A percentile compares a stretch with the other conserved stretches of the same genome.
Conservation (phyloP, 2,113 vertebrate genomes). For the Tragelaphus scriptus region DNA sequence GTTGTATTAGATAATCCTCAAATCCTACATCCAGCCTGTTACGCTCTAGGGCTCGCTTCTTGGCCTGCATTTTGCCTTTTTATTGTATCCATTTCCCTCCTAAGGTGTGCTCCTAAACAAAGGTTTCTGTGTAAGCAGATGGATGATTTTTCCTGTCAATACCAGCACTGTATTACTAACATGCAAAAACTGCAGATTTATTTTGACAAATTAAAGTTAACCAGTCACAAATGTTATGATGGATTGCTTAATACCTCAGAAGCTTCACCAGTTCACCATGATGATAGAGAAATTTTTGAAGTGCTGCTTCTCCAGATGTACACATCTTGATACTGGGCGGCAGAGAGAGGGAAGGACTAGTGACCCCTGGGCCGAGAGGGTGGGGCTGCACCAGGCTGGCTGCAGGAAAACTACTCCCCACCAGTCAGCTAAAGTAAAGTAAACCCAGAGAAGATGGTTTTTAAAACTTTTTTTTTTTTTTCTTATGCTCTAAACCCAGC, state of each 20-base stretch:
- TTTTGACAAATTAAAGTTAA: slow-evolving; percentile 76
- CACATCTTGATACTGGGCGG: not conserved
- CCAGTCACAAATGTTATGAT: slow-evolving; percentile 66
- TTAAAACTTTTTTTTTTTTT: not conserved
- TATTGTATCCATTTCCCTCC: slow-evolving; percentile 76
- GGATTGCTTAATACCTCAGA: slow-evolving; percentile 43
- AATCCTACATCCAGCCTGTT: slow-evolving; percentile 75
- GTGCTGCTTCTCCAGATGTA: slow-evolving; percentile 1
- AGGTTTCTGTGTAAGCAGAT: slow-evolving; percentile 74
- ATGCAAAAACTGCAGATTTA: slow-evolving; percentile 74
- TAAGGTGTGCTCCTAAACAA: slow-evolving; percentile 78
- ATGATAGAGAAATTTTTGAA: not conserved
- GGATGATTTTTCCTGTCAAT: slow-evolving; percentile 72
- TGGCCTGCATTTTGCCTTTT: slow-evolving; percentile 79
- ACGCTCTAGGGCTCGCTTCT: slow-evolving; percentile 74
- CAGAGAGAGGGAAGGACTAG: not conserved
- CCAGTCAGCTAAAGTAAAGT: not conserved
- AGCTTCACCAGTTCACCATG: not conserved
- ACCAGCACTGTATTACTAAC: slow-evolving; percentile 79
- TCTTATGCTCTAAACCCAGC: not conserved
- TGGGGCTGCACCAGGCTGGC: not conserved
- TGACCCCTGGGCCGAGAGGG: not conserved
- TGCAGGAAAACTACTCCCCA: not conserved
- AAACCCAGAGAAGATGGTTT: not conserved
- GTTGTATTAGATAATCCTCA: slow-evolving; percentile 82